Conservation (phyloP, 2,888 invertebrate genomes). For the Drosophila eohydei region DNA sequence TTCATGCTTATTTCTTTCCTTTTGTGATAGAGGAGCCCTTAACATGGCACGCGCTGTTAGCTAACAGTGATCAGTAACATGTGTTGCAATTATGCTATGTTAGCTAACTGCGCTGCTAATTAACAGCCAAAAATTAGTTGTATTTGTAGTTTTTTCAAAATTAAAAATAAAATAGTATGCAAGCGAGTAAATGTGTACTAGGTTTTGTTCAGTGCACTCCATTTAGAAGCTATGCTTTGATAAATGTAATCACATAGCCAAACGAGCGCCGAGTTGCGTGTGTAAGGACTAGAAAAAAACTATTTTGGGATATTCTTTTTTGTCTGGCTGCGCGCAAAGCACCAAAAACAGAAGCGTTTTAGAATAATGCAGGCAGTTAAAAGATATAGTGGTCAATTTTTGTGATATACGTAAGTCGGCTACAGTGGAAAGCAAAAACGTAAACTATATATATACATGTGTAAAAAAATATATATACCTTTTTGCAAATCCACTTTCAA, state of each 20-base stretch:
- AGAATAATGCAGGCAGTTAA: conserved; percentile 36
- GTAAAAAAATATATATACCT: conserved; percentile 70
- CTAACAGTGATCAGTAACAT: conserved; percentile 57
- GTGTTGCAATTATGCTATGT: conserved; percentile 44
- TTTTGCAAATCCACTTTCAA: conserved; percentile 54
- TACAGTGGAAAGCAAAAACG: conserved; percentile 63
- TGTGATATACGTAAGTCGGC: conserved; percentile 37
- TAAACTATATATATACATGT: conserved; percentile 60
- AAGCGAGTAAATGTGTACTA: conserved; percentile 32
- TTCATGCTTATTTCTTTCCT: neutral
- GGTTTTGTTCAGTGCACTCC: conserved; percentile 39
- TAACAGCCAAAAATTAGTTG: conserved; percentile 37
- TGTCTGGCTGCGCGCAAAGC: conserved; percentile 31
- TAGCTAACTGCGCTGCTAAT: conserved; percentile 46
- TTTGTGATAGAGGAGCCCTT: conserved; percentile 6
- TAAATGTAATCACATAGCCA: conserved; percentile 56
- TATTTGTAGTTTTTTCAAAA: conserved; percentile 16
- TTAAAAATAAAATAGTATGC: conserved; percentile 27
- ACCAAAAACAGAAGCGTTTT: conserved; percentile 32
- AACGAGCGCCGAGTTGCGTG: conserved; percentile 54
- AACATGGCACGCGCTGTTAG: conserved; percentile 26
- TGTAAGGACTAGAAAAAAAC: conserved; percentile 64
- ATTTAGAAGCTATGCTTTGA: conserved; percentile 65
- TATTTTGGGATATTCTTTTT: conserved; percentile 30
- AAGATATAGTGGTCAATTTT: conserved; percentile 28